These are phyloP conservation scores for Dasyornis broadbenti DNA, from an alignment of 2,113 vertebrate species.

Conservation along the genomic window DNA sequence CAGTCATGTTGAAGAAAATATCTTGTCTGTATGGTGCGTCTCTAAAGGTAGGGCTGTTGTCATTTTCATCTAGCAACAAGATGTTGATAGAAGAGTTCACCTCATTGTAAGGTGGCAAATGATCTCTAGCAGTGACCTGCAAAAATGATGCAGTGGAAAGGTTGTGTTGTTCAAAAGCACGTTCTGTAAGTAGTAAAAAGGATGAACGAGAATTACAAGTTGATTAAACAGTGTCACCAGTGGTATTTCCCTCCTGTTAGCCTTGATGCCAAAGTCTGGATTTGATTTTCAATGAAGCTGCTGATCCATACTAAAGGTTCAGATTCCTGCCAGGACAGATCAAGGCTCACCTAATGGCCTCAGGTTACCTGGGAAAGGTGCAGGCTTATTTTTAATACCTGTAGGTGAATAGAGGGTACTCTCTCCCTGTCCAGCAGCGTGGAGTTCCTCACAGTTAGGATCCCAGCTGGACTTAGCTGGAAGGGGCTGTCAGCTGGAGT, in stretches of 20 bases:
- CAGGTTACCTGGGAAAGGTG: background rate
- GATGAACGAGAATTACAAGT: background rate
- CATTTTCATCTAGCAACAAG: conserved; percentile 74
- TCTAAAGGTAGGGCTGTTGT: conserved; percentile 74
- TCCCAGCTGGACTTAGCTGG: conserved; percentile 59
- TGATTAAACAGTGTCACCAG: background rate
- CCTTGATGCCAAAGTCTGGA: background rate
- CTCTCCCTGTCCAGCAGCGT: conserved; percentile 69
- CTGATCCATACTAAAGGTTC: background rate
- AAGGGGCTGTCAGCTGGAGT: conserved; percentile 68
- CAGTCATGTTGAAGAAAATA: conserved; percentile 70
- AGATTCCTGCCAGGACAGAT: background rate
- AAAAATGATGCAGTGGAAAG: background rate
- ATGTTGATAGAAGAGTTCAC: conserved; percentile 34
- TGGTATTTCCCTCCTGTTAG: background rate
- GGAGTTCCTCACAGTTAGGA: conserved; percentile 68
- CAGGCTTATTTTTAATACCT: conserved; percentile 52
- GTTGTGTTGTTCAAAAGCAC: background rate
- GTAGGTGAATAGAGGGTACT: conserved; percentile 34
- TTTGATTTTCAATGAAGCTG: background rate
- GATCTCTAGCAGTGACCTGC: conserved; percentile 73
- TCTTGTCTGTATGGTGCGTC: conserved; percentile 40
- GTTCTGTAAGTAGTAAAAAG: background rate
- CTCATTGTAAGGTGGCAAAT: background rate
- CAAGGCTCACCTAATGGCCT: background rate